Evolutionary conservation across 2,888 invertebrate species (phyloP), one percentile per base, ranked within the genome.

Genomic region (Ophioninae sp.): DNA sequence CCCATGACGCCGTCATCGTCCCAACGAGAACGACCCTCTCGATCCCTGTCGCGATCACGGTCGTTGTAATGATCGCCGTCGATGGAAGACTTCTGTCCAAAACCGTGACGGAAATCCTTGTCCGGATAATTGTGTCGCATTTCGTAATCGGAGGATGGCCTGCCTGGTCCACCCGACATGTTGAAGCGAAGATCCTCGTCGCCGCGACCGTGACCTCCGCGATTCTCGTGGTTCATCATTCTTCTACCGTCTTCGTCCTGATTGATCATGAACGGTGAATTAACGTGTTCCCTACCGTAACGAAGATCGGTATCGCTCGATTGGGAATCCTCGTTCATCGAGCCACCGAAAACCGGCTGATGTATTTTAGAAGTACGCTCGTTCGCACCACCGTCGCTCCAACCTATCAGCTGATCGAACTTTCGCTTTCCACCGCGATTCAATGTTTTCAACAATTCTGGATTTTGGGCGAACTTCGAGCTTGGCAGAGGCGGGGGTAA

Each of bases 401-500:
- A 92, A 0, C 91, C 92, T 44, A 92, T 92, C n/a, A 92, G 77
- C 61, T 93, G 93, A 82, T 93, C 92, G 74, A 93, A 93, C 81
- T 92, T 92, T 8, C 91, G 88, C 50, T 93, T 93, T 0, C 92
- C 92, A 0, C 93, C 93, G 8, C 90, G 91, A 79, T 92, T 92
- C 17, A 93, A 67, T 0, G 91, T 83, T 77, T 93, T 93, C 1
- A 93, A 80, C 20, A 93, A 74, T 74, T 92, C 92, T 0, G 92
- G 92, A 86, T 93, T 93, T 79, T 93, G 93, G 5, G 93, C 93
- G 69, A 93, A 92, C 84, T 93, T 93, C 0, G 93, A 93, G 79
- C 93, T 93, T 0, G 93, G 92, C 74, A 93, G 85, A 0, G 93
- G 93, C 61, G 93, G 88, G 0, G 93, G 93, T 6, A 93, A 86